Percentiles rank a stretch among this genome's conserved stretches.
phyloP scores from a whole-genome alignment of 2,113 vertebrate species.

The Chunga burmeisteri region DNA sequence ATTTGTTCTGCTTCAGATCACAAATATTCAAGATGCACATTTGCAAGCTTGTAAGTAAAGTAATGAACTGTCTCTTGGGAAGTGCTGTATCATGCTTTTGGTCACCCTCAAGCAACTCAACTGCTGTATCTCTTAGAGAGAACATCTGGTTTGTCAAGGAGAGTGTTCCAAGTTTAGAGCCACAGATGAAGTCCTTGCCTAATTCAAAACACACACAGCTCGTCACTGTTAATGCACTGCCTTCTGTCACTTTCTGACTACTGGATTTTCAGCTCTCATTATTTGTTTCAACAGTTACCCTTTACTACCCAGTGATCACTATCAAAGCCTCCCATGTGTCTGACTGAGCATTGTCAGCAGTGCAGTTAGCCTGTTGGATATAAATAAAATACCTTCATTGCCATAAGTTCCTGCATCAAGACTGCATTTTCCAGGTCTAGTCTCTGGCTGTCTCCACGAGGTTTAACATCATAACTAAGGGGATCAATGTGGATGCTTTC shows the following conservation, averaged over 20 bases:
- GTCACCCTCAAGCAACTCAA: background rate
- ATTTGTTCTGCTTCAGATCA: constrained; percentile 11
- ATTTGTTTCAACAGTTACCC: background rate
- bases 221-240: background rate
- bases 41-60: background rate
- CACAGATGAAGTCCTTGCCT: background rate
- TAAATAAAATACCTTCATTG: constrained; percentile 85
- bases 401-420: constrained; percentile 92
- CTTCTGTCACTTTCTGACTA: background rate
- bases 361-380: background rate
- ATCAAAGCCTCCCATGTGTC: background rate
- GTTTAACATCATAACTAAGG: constrained; percentile 83
- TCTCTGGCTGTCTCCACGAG: constrained; percentile 83
- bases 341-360: background rate
- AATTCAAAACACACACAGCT: background rate
- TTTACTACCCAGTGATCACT: background rate
- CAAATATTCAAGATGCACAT: background rate
- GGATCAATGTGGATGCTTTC: constrained; percentile 89
- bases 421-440: constrained; percentile 89
- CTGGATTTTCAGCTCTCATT: background rate
- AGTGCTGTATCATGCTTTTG: background rate
- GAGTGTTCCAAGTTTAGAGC: background rate
- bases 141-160: constrained; percentile 4
- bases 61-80: background rate
- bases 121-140: background rate